A percentile compares a stretch with the other conserved stretches of the same genome.
phyloP scores from a whole-genome alignment of 2,113 vertebrate species.

The Chamaetylas fuelleborni region DNA sequence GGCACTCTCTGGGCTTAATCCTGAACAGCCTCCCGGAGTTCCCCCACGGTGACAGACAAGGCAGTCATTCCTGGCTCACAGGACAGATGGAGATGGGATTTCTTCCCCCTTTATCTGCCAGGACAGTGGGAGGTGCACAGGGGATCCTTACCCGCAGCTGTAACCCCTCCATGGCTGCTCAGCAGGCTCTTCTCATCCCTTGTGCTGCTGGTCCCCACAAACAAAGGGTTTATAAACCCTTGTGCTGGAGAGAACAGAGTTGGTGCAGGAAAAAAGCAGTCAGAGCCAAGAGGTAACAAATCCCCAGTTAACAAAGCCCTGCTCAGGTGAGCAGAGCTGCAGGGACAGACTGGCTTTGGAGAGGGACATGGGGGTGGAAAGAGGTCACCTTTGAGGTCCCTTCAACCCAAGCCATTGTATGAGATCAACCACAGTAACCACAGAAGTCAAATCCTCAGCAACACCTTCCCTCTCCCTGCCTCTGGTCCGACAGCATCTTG shows the following conservation, averaged over 20 bases:
- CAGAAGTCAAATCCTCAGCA: not conserved
- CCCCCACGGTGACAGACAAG: not conserved
- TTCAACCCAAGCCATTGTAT: not conserved
- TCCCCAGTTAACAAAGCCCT: not conserved
- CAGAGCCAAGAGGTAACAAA: not conserved
- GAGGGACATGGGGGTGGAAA: not conserved
- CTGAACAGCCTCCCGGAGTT: not conserved
- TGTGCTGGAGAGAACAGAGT: not conserved
- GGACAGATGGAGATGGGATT: not conserved
- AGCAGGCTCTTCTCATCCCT: not conserved
- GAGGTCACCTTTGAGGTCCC: not conserved
- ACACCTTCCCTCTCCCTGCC: not conserved
- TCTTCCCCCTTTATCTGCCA: not conserved
- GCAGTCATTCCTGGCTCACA: not conserved
- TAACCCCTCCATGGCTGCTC: constrained; percentile 50
- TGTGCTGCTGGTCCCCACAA: not conserved
- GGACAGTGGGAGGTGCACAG: not conserved
- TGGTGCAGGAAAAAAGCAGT: not conserved
- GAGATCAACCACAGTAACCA: not conserved
- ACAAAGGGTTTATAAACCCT: not conserved
- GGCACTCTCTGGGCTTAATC: not conserved
- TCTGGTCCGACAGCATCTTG: not conserved
- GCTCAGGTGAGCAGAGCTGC: not conserved
- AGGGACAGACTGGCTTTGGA: not conserved
- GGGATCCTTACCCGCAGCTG: constrained; percentile 48